Evolutionary conservation across 2,888 invertebrate genomes (phyloP), one percentile per base, ranked within the genome.

Genomic region (Nematopogon swammerdamellus): DNA sequence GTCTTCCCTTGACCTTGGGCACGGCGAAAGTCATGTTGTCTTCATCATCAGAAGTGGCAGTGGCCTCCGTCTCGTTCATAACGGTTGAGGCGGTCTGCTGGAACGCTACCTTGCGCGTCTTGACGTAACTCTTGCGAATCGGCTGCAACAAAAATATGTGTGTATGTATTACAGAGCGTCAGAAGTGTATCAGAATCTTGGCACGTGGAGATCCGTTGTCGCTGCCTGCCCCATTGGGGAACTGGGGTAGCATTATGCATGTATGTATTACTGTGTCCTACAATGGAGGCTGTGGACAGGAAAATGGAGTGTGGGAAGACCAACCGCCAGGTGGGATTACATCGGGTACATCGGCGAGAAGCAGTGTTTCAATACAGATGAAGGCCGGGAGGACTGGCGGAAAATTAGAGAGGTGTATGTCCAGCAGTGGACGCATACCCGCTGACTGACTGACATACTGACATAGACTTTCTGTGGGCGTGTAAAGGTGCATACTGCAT

Each of bases 41-140:
- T 8, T 70, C 70, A 20, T 54, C 50, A 3, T 54, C 53, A 49
- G 49, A 2, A 25, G 47, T 2, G 42, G 47, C 5, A 44, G 51
- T 18, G 45, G 56, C 56, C n/a, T 57, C 54, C 3, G 55, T 58
- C 17, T 67, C 67, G 25, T 10, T 25, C 25, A 25, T 10, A 55
- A 63, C 64, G 47, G 64, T 63, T 0, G 65, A 64, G 2, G 54
- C 51, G 2, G 68, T 63, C 18, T 50, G 55, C 42, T 68, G 64
- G 61, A 75, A 74, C 50, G 68, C 58, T 3, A 76, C 73, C 52
- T 70, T 77, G 54, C 74, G 76, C 1, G 65, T 54, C 59, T 76
- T 77, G 1, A 69, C 67, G 51, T 79, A 79, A 53, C 79, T 79
- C 56, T 74, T 77, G 30, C 74, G 64, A 2, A 58, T 57, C 19